A percentile compares a stretch with the other conserved stretches of the same genome.
Evolutionary conservation across 2,888 invertebrate genomes (phyloP).

Genomic region (Liopterus haemorrhoidalis): DNA sequence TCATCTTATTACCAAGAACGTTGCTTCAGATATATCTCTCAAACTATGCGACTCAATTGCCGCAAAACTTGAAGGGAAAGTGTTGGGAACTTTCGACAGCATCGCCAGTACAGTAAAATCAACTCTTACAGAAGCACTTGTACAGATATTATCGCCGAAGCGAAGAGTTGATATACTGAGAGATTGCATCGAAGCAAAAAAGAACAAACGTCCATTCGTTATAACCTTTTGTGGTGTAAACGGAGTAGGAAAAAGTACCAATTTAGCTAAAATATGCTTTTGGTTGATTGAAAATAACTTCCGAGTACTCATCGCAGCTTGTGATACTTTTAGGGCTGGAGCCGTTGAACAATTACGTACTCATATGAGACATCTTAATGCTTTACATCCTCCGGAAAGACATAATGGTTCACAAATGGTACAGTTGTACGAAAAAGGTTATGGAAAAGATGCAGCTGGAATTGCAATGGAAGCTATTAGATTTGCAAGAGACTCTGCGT

Average conservation of each 20-base stretch:
- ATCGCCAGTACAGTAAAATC: slow-evolving; percentile 82
- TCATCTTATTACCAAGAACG: slow-evolving; percentile 94
- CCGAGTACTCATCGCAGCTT: slow-evolving; percentile 94
- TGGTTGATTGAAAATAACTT: slow-evolving; percentile 98
- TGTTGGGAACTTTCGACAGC: slow-evolving; percentile 90
- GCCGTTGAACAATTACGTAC: slow-evolving; percentile 98
- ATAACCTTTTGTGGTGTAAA: slow-evolving; percentile 98
- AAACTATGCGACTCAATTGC: slow-evolving; percentile 93
- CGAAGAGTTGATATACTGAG: slow-evolving; percentile 93
- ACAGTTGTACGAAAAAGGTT: slow-evolving; percentile 95
- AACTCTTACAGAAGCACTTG: slow-evolving; percentile 84
- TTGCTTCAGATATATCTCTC: slow-evolving; percentile 90
- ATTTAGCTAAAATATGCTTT: slow-evolving; percentile 98
- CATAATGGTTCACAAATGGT: slow-evolving; percentile 76
- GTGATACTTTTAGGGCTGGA: slow-evolving; percentile 98
- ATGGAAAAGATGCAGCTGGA: slow-evolving; percentile 97
- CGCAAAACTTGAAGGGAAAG: slow-evolving; percentile 77
- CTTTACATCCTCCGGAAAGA: slow-evolving; percentile 75
- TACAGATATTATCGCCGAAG: slow-evolving; percentile 90
- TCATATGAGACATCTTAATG: slow-evolving; percentile 87
- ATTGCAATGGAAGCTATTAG: slow-evolving; percentile 97
- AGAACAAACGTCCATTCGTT: slow-evolving; percentile 80
- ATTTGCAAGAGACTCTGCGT: slow-evolving; percentile 70
- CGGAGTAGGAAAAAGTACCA: slow-evolving; percentile 98
- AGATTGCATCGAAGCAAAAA: slow-evolving; percentile 84